Evolutionary conservation across 2,113 vertebrate species (phyloP), one percentile per base, ranked within the genome.

Genomic region (Aphyosemion australe): DNA sequence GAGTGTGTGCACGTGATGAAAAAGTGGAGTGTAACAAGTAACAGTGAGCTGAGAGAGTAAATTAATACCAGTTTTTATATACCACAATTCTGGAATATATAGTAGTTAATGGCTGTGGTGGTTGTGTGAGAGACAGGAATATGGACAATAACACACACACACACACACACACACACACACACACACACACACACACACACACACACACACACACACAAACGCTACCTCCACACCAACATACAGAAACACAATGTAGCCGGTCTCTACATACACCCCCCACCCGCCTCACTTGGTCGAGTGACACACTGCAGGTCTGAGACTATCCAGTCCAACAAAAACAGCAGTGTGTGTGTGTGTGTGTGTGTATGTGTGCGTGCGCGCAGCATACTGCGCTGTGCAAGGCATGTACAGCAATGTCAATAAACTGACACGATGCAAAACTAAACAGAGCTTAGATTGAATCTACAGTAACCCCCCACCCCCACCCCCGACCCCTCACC

Each of bases 371-470:
- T 26, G 26, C 5, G 26, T 26, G n/a, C n/a, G n/a, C n/a, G 74
- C 52, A 41, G 69, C 65, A 78, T 61, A 62, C 67, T 76, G 71
- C 50, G 42, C 58, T 53, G 60, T 74, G 69, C 59, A 73, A 82
- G 75, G 48, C 76, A 61, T 67, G 72, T 65, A 46, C 76, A 64
- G 82, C 61, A 84, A 80, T 82, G 82, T 89, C 90, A 90, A 90
- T 83, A 90, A 91, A 90, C 87, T 76, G 75, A 76, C 80, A 85
- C 58, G 77, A 84, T 81, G 70, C 20, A 12, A 83, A 87, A 74
- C 70, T 48, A 87, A 90, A 89, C 87, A 88, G 72, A 82, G 82
- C 82, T 80, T 4, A 82, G 78, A 87, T 60, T 80, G 69, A 75
- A 79, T 76, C 74, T 59, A 56, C 48, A 49, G 39, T 26, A 2